Evolutionary conservation across 2,797 vertebrate genomes (phyloP).

Genomic region (Phyllotis vaccarum): DNA sequence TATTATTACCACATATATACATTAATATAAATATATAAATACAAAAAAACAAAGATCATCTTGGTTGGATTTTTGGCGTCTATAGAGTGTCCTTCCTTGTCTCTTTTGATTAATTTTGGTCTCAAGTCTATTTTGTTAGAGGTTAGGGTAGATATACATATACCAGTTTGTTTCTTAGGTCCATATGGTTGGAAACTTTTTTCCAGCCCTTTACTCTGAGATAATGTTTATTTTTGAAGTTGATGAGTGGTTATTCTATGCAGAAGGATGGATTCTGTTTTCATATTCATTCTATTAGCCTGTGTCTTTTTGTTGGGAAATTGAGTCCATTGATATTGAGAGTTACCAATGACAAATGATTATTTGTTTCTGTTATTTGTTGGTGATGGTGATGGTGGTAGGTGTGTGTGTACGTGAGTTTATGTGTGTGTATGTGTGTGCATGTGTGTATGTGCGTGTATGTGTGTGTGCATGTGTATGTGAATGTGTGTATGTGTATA

Average conservation of each 20-base stretch:
- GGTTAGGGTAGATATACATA: too few species aligned
- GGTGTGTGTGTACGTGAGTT: neutral
- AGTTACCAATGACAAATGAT: neutral
- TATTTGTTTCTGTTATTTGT: neutral
- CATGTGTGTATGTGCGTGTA: neutral
- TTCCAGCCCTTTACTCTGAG: too few species aligned
- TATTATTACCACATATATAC: too few species aligned
- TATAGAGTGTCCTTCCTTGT: too few species aligned
- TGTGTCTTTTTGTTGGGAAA: neutral
- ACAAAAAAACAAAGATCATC: too few species aligned
- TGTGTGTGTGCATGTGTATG: neutral
- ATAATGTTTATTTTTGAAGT: neutral
- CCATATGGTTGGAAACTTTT: too few species aligned
- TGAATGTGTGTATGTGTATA: too few species aligned
- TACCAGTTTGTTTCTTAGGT: too few species aligned
- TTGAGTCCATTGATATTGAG: neutral
- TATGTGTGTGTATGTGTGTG: neutral
- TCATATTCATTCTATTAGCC: neutral
- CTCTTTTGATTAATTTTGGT: too few species aligned
- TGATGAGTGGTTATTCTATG: neutral
- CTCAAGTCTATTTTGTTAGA: too few species aligned
- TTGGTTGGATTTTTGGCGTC: too few species aligned
- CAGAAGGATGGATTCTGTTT: neutral
- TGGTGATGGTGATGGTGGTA: neutral
- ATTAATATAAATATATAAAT: too few species aligned